Conservation (phyloP, 1,140 invertebrate genomes). For the Drosophila teissieri region DNA sequence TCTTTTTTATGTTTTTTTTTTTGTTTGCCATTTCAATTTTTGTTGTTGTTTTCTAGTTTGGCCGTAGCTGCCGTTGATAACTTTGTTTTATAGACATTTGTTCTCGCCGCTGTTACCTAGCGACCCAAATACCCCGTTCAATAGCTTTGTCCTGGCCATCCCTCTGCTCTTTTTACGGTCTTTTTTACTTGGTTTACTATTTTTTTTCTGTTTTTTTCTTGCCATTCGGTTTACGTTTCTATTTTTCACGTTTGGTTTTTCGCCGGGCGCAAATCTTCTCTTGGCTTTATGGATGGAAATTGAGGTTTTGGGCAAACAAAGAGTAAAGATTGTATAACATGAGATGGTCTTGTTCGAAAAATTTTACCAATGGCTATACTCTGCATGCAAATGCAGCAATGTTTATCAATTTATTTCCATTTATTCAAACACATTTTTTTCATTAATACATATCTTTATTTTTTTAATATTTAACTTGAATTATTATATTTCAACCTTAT, state of each 20-base stretch:
- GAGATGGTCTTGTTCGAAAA: conserved; percentile 34
- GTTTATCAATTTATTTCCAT: background rate
- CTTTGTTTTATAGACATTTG: conserved; percentile 76
- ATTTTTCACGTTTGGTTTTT: conserved; percentile 42
- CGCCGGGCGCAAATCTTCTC: conserved; percentile 43
- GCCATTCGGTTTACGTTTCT: conserved; percentile 40
- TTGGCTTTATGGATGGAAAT: conserved; percentile 25
- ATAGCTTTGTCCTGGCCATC: conserved; percentile 50
- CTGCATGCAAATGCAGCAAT: conserved; percentile 5
- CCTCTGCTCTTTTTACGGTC: conserved; percentile 24
- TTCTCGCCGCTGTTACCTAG: conserved; percentile 73
- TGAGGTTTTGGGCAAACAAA: conserved; percentile 23
- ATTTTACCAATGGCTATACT: conserved; percentile 3
- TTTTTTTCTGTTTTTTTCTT: background rate
- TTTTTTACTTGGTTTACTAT: background rate
- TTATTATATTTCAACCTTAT: too few relatives aligned
- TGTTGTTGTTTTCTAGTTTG: conserved; percentile 33
- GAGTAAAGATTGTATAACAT: conserved; percentile 46
- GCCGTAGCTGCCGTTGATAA: conserved; percentile 64
- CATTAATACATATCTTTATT: too few relatives aligned
- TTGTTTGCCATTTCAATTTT: conserved; percentile 20
- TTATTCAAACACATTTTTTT: too few relatives aligned
- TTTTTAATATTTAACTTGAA: too few relatives aligned
- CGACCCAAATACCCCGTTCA: conserved; percentile 73
- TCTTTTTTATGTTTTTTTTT: too few relatives aligned